Conservation (phyloP, 2,888 invertebrate species). For the Molanna angustata region DNA sequence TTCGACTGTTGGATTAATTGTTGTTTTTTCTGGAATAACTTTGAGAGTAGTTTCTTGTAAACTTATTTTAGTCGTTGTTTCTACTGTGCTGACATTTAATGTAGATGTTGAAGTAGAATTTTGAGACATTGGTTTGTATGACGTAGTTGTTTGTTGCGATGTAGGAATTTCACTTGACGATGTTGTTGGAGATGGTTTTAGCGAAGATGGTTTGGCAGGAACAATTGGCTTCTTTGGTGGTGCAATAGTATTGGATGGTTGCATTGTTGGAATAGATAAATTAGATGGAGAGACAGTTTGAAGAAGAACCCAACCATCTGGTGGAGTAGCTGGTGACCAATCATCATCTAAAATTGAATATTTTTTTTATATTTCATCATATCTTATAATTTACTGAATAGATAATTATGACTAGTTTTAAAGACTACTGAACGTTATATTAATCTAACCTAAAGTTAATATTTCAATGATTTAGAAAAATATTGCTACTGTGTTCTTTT, state of each 20-base stretch:
- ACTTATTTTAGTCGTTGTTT: constrained; percentile 14
- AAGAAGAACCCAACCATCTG: constrained; percentile 64
- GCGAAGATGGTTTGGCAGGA: constrained; percentile 22
- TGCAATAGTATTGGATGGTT: constrained; percentile 29
- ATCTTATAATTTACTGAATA: no score
- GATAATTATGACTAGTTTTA: no score
- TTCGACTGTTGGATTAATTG: constrained; percentile 7
- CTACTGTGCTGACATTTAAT: neutral
- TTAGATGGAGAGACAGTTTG: constrained; percentile 39
- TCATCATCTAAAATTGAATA: constrained; percentile 2
- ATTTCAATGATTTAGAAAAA: no score
- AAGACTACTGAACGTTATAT: no score
- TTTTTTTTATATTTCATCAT: neutral
- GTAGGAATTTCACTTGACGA: constrained; percentile 35
- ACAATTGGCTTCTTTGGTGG: constrained; percentile 34
- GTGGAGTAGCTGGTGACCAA: constrained; percentile 49
- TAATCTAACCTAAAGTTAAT: no score
- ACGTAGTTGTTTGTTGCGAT: constrained; percentile 18
- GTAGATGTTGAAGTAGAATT: constrained; percentile 33
- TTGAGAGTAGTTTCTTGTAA: constrained; percentile 29
- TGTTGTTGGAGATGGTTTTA: constrained; percentile 36
- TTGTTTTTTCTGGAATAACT: constrained; percentile 7
- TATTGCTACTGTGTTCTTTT: no score
- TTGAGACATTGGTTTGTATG: constrained; percentile 31
- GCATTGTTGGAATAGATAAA: constrained; percentile 18